These are phyloP conservation scores for Corythaeola cristata DNA, from an alignment of 2,113 vertebrate species.

Conservation along the genomic window DNA sequence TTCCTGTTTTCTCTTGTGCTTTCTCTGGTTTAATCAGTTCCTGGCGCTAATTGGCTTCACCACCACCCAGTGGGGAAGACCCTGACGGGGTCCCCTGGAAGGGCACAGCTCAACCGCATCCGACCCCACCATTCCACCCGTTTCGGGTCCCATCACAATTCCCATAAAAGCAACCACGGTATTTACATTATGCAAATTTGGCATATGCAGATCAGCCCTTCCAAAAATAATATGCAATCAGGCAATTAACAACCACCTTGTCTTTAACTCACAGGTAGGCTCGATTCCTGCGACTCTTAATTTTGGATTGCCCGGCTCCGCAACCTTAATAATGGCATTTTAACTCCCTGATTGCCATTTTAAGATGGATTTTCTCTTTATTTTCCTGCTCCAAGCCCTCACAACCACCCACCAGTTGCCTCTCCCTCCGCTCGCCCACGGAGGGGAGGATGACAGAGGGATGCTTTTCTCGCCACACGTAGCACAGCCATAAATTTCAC, in stretches of 20 bases:
- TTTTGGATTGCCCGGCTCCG: neutral
- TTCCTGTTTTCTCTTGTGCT: neutral
- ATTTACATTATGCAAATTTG: constrained; percentile 59
- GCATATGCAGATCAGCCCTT: constrained; percentile 46
- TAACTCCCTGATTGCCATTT: neutral
- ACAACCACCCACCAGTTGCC: neutral
- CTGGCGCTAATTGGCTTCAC: neutral
- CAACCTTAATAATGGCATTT: neutral
- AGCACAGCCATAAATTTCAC: constrained; percentile 74
- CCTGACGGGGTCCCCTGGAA: neutral
- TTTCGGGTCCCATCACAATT: neutral
- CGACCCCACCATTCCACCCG: neutral
- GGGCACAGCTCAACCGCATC: neutral
- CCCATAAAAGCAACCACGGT: neutral
- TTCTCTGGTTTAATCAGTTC: neutral
- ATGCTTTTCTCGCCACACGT: constrained; percentile 18
- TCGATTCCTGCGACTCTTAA: neutral
- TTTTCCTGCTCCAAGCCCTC: neutral
- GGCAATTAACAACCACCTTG: constrained; percentile 21
- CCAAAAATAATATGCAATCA: constrained; percentile 49
- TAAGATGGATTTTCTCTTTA: neutral
- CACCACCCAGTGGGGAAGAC: neutral
- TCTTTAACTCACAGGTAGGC: constrained; percentile 38
- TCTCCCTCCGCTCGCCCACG: neutral
- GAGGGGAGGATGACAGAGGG: neutral